Evolutionary conservation across 2,797 vertebrate species (phyloP).

Genomic region (Acanthis flammea): DNA sequence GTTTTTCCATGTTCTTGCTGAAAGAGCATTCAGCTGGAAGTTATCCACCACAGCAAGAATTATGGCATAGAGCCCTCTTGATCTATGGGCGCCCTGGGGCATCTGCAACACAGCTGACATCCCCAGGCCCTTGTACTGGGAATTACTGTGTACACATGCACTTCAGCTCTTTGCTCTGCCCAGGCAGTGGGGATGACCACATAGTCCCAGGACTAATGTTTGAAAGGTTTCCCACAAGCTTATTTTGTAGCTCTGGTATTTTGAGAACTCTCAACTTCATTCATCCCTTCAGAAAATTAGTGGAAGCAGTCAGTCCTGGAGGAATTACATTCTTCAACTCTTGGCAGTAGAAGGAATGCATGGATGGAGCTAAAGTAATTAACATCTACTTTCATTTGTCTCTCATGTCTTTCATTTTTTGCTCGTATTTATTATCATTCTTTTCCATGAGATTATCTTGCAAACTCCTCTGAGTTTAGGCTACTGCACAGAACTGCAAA

Average conservation of each 20-base stretch:
- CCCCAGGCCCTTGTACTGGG: not conserved
- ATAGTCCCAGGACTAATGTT: not conserved
- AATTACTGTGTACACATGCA: not conserved
- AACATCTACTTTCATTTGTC: not conserved
- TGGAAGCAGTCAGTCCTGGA: not conserved
- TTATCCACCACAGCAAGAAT: fast-evolving
- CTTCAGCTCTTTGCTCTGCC: not conserved
- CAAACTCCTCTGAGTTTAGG: not conserved
- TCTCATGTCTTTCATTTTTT: not conserved
- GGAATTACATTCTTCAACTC: not conserved
- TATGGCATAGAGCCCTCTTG: not conserved
- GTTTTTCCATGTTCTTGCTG: not conserved
- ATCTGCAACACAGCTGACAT: not conserved
- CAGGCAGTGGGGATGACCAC: not conserved
- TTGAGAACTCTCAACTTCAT: not conserved
- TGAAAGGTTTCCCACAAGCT: not conserved
- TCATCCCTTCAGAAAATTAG: not conserved
- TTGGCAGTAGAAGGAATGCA: not conserved
- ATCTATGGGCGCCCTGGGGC: not conserved
- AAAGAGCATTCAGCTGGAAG: not conserved
- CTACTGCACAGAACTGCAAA: not conserved
- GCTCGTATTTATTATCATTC: not conserved
- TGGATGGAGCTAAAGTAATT: not conserved
- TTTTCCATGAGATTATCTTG: not conserved
- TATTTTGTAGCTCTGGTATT: not conserved